Percentiles rank a stretch among this genome's conserved stretches.
These are phyloP conservation scores for Rostrhamus sociabilis DNA, from an alignment of 2,797 vertebrate genomes.

Conservation along the genomic window DNA sequence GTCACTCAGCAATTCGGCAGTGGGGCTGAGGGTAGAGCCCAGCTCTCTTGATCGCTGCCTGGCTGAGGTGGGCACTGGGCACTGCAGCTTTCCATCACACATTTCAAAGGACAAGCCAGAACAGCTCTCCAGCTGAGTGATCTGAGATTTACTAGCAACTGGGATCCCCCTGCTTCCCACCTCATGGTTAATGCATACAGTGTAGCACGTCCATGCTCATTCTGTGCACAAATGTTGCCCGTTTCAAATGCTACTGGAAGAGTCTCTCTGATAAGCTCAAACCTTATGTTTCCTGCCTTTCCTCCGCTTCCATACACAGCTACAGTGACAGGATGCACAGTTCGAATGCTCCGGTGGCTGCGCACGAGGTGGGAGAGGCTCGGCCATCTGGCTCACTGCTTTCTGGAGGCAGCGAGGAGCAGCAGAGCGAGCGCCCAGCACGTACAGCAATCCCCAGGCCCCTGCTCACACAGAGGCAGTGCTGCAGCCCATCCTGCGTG, in stretches of 20 bases:
- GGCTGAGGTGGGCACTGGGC: neutral
- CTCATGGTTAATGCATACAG: neutral
- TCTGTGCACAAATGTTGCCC: neutral
- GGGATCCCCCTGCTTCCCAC: neutral
- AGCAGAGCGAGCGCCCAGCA: neutral
- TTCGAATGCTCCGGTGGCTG: neutral
- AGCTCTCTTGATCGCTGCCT: rapidly evolving
- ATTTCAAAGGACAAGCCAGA: neutral
- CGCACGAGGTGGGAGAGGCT: rapidly evolving
- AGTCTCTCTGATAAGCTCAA: neutral
- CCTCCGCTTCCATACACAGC: neutral
- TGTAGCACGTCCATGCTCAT: rapidly evolving
- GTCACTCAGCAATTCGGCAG: neutral
- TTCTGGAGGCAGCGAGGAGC: neutral
- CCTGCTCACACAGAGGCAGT: rapidly evolving
- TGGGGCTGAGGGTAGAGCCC: neutral
- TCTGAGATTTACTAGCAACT: neutral
- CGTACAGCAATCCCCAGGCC: rapidly evolving
- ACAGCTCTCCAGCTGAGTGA: neutral
- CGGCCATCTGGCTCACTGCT: neutral
- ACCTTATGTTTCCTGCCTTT: neutral
- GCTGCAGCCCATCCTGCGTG: rapidly evolving
- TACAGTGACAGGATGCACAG: neutral
- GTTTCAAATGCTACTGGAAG: neutral
- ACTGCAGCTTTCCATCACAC: neutral